A percentile compares a stretch with the other conserved stretches of the same genome.
These are phyloP conservation scores for Chrysina gloriosa DNA, from an alignment of 2,888 invertebrate species.

Conservation along the genomic window DNA sequence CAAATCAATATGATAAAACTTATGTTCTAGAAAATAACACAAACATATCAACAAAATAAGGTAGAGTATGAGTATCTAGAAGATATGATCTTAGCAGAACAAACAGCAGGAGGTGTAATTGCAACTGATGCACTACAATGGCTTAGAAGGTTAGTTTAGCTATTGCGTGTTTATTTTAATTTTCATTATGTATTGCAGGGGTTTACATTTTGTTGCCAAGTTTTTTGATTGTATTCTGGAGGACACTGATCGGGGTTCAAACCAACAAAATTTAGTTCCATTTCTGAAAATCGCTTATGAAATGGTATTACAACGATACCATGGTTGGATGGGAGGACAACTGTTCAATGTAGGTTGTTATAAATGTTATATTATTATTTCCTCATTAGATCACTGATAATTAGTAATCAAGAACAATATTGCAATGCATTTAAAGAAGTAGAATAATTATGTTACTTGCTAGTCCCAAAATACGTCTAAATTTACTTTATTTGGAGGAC, in stretches of 20 bases:
- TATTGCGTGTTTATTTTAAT: neutral
- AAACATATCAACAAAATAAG: constrained; percentile 68
- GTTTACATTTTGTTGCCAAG: constrained; percentile 72
- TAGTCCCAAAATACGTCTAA: too few relatives aligned
- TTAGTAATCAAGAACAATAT: too few relatives aligned
- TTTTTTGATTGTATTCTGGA: constrained; percentile 70
- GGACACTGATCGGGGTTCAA: constrained; percentile 52
- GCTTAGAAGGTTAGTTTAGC: constrained; percentile 60
- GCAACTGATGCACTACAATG: constrained; percentile 41
- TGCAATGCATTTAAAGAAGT: too few relatives aligned
- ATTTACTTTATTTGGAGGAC: too few relatives aligned
- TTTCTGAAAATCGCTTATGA: constrained; percentile 77
- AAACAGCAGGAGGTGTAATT: constrained; percentile 64
- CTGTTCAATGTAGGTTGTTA: constrained; percentile 72
- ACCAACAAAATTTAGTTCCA: constrained; percentile 70
- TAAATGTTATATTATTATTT: neutral
- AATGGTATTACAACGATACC: constrained; percentile 77
- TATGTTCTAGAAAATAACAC: constrained; percentile 71
- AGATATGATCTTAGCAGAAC: constrained; percentile 75
- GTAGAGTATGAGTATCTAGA: constrained; percentile 72
- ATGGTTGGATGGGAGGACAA: constrained; percentile 81
- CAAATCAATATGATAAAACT: constrained; percentile 11
- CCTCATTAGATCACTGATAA: too few relatives aligned
- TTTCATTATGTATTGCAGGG: constrained; percentile 64
- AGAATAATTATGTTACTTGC: too few relatives aligned